Evolutionary conservation across 2,113 vertebrate genomes (phyloP).

Genomic region (Rhynchomys soricoides): DNA sequence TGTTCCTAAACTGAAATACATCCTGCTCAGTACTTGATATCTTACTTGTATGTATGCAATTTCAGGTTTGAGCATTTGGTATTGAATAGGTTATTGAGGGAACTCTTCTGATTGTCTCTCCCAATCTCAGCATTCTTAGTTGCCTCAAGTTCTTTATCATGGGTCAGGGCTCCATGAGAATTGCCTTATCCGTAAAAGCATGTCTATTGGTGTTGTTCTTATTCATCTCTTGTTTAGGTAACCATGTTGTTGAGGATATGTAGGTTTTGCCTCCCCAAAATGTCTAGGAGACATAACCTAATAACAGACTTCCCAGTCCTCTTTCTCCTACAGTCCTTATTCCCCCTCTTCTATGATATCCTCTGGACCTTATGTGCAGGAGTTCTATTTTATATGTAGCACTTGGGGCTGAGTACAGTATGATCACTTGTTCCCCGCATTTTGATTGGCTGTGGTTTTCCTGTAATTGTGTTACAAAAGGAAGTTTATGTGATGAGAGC

Average conservation of each 20-base stretch:
- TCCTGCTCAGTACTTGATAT: not conserved
- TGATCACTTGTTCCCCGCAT: not conserved
- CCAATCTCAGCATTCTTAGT: not conserved
- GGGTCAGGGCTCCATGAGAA: not conserved
- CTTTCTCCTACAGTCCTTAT: not conserved
- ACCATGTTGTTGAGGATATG: not conserved
- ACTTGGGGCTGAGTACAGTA: not conserved
- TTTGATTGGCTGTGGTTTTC: not conserved
- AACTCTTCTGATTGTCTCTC: not conserved
- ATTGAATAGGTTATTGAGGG: not conserved
- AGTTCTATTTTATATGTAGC: not conserved
- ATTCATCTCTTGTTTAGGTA: not conserved
- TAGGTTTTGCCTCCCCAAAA: not conserved
- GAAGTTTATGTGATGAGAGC: not conserved
- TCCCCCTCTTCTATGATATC: not conserved
- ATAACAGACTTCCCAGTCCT: not conserved
- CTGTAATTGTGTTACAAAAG: not conserved
- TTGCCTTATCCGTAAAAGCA: not conserved
- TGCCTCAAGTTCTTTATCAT: not conserved
- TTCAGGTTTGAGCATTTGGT: not conserved
- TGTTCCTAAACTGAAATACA: not conserved
- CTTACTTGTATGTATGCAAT: not conserved
- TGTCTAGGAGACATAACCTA: not conserved
- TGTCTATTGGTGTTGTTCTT: not conserved
- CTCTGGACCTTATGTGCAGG: not conserved